These are phyloP conservation scores for Cryptotermes secundus DNA, from an alignment of 1,140 invertebrate genomes.

Conservation along the genomic window DNA sequence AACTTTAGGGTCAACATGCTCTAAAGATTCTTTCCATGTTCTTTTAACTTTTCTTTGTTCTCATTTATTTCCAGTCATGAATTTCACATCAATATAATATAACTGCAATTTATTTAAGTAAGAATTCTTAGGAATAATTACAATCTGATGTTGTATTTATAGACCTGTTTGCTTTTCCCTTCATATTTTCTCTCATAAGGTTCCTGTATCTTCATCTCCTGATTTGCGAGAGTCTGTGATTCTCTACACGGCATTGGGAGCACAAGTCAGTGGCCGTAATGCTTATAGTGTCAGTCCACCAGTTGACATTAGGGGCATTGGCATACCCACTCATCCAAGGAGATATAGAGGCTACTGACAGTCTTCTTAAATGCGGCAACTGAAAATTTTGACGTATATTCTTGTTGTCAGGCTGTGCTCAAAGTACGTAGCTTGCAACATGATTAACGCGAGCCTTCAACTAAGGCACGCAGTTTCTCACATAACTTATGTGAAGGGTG, in stretches of 20 bases:
- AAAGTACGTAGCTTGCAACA: background rate
- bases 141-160: background rate
- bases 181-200: background rate
- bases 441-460: background rate
- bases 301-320: background rate
- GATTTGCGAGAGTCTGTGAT: background rate
- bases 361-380: background rate
- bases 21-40: background rate
- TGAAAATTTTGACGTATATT: background rate
- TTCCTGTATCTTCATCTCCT: background rate
- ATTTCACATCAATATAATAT: background rate
- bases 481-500: background rate
- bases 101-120: background rate
- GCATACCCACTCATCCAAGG: background rate
- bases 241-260: background rate
- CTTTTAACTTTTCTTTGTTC: background rate
- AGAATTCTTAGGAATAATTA: background rate
- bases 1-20: background rate
- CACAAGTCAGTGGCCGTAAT: background rate
- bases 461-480: background rate
- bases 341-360: no score
- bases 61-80: background rate
- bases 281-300: background rate
- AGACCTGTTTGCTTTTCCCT: background rate
- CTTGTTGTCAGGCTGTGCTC: background rate